Conservation (phyloP, 2,797 vertebrate genomes). For the Hybognathus amarus region DNA sequence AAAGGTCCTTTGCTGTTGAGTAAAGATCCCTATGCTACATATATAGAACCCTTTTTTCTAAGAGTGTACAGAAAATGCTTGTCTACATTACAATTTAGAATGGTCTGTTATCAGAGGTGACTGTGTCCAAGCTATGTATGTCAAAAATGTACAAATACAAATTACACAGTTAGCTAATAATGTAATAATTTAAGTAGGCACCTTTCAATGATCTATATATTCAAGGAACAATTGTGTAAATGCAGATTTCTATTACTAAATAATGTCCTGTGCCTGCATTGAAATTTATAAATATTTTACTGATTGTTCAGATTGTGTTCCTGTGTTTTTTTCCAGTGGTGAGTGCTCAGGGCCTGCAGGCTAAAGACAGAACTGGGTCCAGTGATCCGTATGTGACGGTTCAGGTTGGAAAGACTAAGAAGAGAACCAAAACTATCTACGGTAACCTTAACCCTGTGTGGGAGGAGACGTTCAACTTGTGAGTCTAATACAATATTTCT, state of each 20-base stretch:
- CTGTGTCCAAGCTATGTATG: too few relatives aligned
- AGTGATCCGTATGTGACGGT: conserved; percentile 97
- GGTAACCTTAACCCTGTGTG: conserved; percentile 96
- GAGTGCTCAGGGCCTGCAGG: conserved; percentile 96
- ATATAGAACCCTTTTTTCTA: too few relatives aligned
- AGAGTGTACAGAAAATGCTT: too few relatives aligned
- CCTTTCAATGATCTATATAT: neutral
- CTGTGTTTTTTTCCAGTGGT: conserved; percentile 77
- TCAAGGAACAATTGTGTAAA: neutral
- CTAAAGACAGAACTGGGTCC: conserved; percentile 96
- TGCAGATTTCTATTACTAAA: neutral
- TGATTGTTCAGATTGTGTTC: conserved; percentile 12
- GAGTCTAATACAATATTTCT: conserved; percentile 65
- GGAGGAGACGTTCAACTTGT: conserved; percentile 98
- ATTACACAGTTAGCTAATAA: too few relatives aligned
- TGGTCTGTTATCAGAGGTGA: too few relatives aligned
- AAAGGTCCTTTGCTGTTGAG: too few relatives aligned
- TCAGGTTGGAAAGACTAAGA: conserved; percentile 98
- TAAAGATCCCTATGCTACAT: too few relatives aligned
- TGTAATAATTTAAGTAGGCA: too few relatives aligned
- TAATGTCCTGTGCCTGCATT: neutral
- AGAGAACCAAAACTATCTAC: conserved; percentile 96
- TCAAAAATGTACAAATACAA: too few relatives aligned
- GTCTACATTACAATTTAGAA: too few relatives aligned
- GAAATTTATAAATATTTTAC: neutral